Conservation (phyloP, 2,888 invertebrate species). For the Nasonovia ribisnigri region DNA sequence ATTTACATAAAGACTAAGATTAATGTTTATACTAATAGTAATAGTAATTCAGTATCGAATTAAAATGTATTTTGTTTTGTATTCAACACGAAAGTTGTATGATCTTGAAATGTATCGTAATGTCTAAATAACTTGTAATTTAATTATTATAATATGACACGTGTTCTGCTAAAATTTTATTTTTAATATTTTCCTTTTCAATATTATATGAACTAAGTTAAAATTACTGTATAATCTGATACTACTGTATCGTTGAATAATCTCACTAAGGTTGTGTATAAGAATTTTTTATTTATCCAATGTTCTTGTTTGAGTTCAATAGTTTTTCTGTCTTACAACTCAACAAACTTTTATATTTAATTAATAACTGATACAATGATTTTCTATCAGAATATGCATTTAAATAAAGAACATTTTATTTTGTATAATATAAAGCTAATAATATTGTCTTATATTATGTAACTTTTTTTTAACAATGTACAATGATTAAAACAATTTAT, state of each 20-base stretch:
- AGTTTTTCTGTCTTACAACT: not conserved
- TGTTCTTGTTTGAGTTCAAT: not conserved
- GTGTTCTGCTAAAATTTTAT: not conserved
- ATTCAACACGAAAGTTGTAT: constrained; percentile 29
- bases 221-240: not conserved
- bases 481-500: not conserved
- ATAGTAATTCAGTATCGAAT: constrained; percentile 42
- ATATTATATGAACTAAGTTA: not conserved
- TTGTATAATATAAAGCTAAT: constrained; percentile 25
- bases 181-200: not conserved
- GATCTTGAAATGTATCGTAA: constrained; percentile 21
- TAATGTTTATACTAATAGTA: constrained; percentile 51
- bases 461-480: constrained; percentile 39
- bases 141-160: not conserved
- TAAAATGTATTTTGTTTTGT: constrained; percentile 26
- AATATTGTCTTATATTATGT: constrained; percentile 24
- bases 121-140: constrained; percentile 15
- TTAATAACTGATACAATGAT: not conserved
- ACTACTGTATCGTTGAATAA: not conserved
- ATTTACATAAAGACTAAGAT: constrained; percentile 38
- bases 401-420: not conserved
- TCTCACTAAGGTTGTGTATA: not conserved
- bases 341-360: not conserved
- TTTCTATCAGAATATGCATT: constrained; percentile 16
- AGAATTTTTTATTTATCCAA: not conserved